Evolutionary conservation across 2,888 invertebrate species (phyloP), one percentile per base, ranked within the genome.

Genomic region (Acleris literana): DNA sequence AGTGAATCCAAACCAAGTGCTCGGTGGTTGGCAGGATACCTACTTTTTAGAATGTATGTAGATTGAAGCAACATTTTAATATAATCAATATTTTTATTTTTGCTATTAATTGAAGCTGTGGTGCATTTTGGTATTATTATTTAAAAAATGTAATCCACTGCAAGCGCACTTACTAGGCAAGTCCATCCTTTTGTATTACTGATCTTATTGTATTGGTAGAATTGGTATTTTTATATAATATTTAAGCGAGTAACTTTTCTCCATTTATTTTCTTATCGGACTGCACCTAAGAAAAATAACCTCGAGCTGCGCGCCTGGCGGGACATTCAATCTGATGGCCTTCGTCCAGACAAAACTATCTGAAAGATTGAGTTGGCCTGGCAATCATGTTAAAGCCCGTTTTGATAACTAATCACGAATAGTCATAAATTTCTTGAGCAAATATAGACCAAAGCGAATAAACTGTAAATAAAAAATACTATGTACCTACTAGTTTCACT

Each of bases 1-100:
- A 81, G 82, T 82, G 82, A 84, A 86, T 86, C 43, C 3, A 3
- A 39, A 20, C 5, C 13, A 39, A 39, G 11, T 53, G 33, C 29
- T 17, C 11, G 17, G 17, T 9, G 17, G 33, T 5, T 17, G 39
- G 39, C 9, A 33, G 9, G 33, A 9, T 33, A 6, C 25, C 6
- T 25, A 25, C 6, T 25, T 9, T 13, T 39, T 39, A 39, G 39
- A 39, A 39, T 39, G 39, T 11, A 39, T 39, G 13, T 4, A 39
- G 13, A 3, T 39, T 39, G 39, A 39, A 39, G 13, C 11, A 11
- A 39, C 39, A 13, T 39, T 39, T 13, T 39, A 39, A 39, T 9
- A 39, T 39, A 13, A 39, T 39, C 13, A 39, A 39, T 13, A 39
- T 13, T 39, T 13, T 39, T 39, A 13, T 13, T 39, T 39, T 11